phyloP scores from a whole-genome alignment of 2,797 vertebrate genomes.

The Anguilla anguilla region DNA sequence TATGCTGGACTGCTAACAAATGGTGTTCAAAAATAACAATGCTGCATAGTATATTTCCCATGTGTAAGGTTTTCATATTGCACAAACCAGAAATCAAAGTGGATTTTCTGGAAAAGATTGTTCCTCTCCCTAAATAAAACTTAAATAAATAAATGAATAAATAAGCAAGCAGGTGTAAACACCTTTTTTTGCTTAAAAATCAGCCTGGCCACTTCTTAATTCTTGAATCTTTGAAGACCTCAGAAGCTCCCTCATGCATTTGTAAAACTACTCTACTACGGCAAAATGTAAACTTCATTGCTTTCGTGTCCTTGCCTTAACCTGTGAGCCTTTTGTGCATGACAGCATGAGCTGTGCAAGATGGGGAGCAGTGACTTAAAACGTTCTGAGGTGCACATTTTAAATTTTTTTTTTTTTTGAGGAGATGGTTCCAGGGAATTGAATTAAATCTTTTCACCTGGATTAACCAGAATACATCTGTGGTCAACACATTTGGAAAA shows the following conservation, averaged over 20 bases:
- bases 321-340: background rate
- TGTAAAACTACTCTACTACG: constrained; percentile 7
- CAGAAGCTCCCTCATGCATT: background rate
- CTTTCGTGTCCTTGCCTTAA: constrained; percentile 23
- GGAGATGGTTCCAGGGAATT: background rate
- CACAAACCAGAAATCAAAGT: background rate
- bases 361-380: background rate
- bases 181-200: background rate
- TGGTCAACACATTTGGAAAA: too few species aligned
- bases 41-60: background rate
- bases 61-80: background rate
- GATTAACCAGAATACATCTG: background rate
- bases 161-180: background rate
- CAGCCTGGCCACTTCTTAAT: background rate
- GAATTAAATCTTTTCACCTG: background rate
- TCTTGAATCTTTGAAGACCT: constrained; percentile 2
- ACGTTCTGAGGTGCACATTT: background rate
- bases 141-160: background rate
- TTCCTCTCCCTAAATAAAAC: background rate
- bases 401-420: background rate
- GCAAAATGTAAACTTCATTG: constrained; percentile 17
- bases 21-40: background rate
- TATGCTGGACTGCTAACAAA: background rate
- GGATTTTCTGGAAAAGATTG: background rate
- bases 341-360: background rate